Percentiles rank a stretch among this genome's conserved stretches.
phyloP scores from a whole-genome alignment of 2,797 vertebrate species.

The Gila robusta region DNA sequence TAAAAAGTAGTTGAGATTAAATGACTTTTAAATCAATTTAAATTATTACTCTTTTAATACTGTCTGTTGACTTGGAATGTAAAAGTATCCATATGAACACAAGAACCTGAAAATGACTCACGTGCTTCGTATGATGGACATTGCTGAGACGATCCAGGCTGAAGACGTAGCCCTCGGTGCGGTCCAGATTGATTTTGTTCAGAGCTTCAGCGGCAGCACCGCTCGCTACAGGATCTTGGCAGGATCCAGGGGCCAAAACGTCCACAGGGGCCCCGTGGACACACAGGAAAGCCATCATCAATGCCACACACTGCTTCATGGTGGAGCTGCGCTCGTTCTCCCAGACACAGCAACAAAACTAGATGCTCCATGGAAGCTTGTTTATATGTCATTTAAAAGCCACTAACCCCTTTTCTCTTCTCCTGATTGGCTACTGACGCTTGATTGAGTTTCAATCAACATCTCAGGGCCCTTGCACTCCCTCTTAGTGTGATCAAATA shows the following conservation, averaged over 20 bases:
- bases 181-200: conserved; percentile 76
- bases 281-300: conserved; percentile 64
- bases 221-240: conserved; percentile 59
- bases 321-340: conserved; percentile 43
- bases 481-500: conserved; percentile 16
- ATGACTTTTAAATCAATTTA: not conserved
- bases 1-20: not conserved
- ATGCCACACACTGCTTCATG: conserved; percentile 70
- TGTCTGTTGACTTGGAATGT: not conserved
- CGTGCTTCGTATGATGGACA: conserved; percentile 68
- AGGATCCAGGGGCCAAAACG: conserved; percentile 60
- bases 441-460: conserved; percentile 41
- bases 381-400: conserved; percentile 47
- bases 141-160: conserved; percentile 72
- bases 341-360: conserved; percentile 10
- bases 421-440: conserved; percentile 37
- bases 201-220: conserved; percentile 70
- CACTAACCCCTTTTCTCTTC: not conserved
- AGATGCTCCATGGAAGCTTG: conserved; percentile 31
- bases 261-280: conserved; percentile 67
- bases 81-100: not conserved
- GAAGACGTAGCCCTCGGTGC: conserved; percentile 75
- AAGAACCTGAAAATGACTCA: conserved; percentile 65
- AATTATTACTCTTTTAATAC: not conserved
- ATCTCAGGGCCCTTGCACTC: conserved; percentile 34